Conservation (phyloP, 2,888 invertebrate species). For the Gasteruption jaculator region DNA sequence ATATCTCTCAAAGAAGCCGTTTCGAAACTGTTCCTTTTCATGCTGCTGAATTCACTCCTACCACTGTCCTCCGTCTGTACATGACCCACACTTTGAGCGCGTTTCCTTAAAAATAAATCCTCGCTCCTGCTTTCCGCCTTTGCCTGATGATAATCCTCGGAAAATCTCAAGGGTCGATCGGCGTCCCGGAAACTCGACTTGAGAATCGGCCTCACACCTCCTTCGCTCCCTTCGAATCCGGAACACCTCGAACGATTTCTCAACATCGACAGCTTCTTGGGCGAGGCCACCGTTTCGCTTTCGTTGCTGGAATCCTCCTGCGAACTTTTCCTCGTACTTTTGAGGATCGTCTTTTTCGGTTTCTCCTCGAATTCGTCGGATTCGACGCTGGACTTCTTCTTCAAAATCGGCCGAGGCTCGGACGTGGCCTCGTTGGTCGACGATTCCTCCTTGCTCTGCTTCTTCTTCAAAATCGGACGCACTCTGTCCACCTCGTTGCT, state of each 20-base stretch:
- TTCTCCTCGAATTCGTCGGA: conserved; percentile 70
- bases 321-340: conserved; percentile 65
- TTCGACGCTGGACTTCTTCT: conserved; percentile 79
- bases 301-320: conserved; percentile 61
- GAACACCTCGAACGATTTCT: conserved; percentile 57
- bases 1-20: conserved; percentile 15
- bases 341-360: conserved; percentile 73
- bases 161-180: conserved; percentile 63
- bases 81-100: conserved; percentile 44
- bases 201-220: conserved; percentile 61
- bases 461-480: conserved; percentile 79
- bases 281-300: conserved; percentile 57
- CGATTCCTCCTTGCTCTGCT: conserved; percentile 68
- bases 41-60: no score
- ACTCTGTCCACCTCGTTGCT: conserved; percentile 57
- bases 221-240: conserved; percentile 54
- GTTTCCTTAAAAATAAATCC: conserved; percentile 39
- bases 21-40: conserved; percentile 16
- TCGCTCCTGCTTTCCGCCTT: conserved; percentile 54
- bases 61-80: no score
- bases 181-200: conserved; percentile 59
- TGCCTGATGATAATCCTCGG: conserved; percentile 48
- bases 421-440: conserved; percentile 39
- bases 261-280: conserved; percentile 57
- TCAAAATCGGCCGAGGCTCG: conserved; percentile 67